Base-by-base conservation (phyloP, 2,113 vertebrate genomes). In the Xiphophorus couchianus region DNA sequence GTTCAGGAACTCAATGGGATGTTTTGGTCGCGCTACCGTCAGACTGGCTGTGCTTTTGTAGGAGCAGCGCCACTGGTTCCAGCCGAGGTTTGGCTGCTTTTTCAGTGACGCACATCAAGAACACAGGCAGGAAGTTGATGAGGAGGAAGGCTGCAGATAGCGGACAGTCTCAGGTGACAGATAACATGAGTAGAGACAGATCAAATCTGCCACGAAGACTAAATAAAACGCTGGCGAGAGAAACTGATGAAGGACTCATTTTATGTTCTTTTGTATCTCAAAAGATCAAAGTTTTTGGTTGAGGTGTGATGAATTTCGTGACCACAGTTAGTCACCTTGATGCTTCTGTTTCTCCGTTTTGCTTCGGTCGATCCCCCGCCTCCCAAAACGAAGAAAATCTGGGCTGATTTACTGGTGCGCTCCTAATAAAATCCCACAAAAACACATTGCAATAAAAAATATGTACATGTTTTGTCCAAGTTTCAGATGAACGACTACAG, bases 71-170 rank as follows among this genome's bases (percentile, higher is more conserved):
- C 33, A 12, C 13, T n/a, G 69, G 66, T 19, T 62, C 62, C 74
- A 73, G 58, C 42, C 73, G 28, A 10, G 25, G 37, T 70, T 58
- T 72, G 33, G 44, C 42, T 62, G 51, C 3, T 71, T 48, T 71
- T 31, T 48, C 54, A 71, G 54, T 27, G 60, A 73, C 51, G 71
- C 66, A 27, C 25, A 71, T 28, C 12, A 0, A n/a, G 65, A 80
- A 69, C 68, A 14, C 35, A 73, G 61, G 31, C 65, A 48, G 48
- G 62, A 74, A 44, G 29, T 9, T 31, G 4, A 5, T 51, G 48
- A 77, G 70, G 76, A 73, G 37, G 66, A 35, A 19, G 31, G 68
- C 15, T 35, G 70, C 19, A 17, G 3, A 72, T 39, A 6, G 65
- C 0, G 17, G 54, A 39, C 35, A 62, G 51, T 69, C 54, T 66